These are phyloP conservation scores for Chiloscyllium punctatum DNA, from an alignment of 2,797 vertebrate genomes.

Conservation along the genomic window DNA sequence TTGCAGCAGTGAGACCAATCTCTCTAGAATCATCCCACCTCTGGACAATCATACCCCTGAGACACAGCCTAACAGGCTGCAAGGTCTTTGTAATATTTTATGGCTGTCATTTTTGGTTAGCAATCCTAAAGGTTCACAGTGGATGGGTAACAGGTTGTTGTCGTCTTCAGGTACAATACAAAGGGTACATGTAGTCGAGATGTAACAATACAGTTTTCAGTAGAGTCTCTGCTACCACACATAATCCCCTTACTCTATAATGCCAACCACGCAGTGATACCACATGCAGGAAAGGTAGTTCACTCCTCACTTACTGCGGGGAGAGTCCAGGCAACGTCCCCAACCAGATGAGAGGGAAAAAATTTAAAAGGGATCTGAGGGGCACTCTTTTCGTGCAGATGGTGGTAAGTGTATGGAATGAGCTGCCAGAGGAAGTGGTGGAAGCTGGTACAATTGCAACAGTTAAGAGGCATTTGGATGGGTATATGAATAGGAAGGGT, in stretches of 20 bases:
- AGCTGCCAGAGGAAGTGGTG: no score
- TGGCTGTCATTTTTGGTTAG: conserved; percentile 12
- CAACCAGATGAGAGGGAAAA: background rate
- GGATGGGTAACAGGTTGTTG: background rate
- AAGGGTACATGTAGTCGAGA: background rate
- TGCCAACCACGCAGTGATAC: background rate
- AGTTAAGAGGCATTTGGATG: no score
- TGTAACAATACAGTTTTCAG: background rate
- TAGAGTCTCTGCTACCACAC: no score
- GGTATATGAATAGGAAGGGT: no score
- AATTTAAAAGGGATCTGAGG: no score
- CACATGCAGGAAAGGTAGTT: background rate
- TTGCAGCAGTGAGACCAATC: no score
- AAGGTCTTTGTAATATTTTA: background rate
- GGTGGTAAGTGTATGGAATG: no score
- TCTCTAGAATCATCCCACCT: background rate
- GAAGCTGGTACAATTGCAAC: no score
- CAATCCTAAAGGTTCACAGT: conserved; percentile 3
- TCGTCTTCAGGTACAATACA: background rate
- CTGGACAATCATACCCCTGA: background rate
- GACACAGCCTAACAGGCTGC: background rate
- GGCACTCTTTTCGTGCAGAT: no score
- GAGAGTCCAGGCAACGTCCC: background rate
- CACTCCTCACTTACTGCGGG: background rate
- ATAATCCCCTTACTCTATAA: background rate